A percentile compares a stretch with the other conserved stretches of the same genome.
phyloP scores from a whole-genome alignment of 2,797 vertebrate genomes.

The Kryptopterus vitreolus region DNA sequence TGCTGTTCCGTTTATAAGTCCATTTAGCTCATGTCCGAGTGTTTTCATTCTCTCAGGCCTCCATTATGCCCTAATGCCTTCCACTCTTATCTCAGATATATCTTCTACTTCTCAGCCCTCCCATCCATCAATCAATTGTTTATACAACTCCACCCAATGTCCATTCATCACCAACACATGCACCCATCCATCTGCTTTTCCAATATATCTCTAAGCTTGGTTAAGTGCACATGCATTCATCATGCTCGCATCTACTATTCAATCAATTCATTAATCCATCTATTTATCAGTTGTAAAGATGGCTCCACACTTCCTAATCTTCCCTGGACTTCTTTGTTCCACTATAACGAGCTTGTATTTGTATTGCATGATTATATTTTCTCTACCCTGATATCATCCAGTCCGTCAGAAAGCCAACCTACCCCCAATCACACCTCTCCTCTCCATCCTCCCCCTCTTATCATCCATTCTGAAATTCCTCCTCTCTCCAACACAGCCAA shows the following conservation, averaged over 20 bases:
- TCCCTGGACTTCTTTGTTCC: background rate
- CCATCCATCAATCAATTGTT: conserved; percentile 48
- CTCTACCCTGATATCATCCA: conserved; percentile 19
- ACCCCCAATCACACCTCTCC: conserved; percentile 27
- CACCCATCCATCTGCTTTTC: conserved; percentile 10
- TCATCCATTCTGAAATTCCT: conserved; percentile 67
- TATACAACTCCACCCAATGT: background rate
- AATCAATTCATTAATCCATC: conserved; percentile 19
- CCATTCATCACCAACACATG: conserved; percentile 48
- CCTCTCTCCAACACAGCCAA: conserved; percentile 59
- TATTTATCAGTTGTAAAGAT: conserved; percentile 14
- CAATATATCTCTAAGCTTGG: conserved; percentile 10
- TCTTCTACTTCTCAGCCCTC: conserved; percentile 27
- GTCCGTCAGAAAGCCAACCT: conserved; percentile 34
- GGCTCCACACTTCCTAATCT: background rate
- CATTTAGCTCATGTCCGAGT: conserved; percentile 33
- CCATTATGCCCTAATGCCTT: conserved; percentile 24
- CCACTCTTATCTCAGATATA: conserved; percentile 11
- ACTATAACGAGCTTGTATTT: background rate
- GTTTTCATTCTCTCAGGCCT: conserved; percentile 21
- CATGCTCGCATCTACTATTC: conserved; percentile 47
- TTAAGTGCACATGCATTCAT: conserved; percentile 27
- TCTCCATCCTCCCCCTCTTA: conserved; percentile 46
- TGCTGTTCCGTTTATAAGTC: conserved; percentile 34
- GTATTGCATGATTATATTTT: conserved; percentile 13